Evolutionary conservation across 2,888 invertebrate species (phyloP), one percentile per base, ranked within the genome.

Genomic region (Melinaea marsaeus): DNA sequence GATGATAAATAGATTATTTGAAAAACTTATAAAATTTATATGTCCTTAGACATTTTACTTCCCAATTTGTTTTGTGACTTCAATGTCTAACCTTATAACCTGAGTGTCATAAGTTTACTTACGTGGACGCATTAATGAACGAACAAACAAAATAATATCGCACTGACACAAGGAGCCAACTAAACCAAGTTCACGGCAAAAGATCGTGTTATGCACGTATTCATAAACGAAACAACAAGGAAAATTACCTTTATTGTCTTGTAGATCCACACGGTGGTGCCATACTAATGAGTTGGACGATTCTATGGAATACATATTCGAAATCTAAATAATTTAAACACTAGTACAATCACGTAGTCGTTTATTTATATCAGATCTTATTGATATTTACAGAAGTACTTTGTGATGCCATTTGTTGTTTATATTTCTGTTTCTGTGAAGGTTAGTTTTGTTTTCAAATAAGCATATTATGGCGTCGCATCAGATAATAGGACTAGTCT

Each of bases 181-280:
- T 55, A 32, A 54, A 37, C 3, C 42, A 34, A 63, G 46, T 63
- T 63, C 59, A 64, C 47, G 60, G 45, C 55, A 32, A 55, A 32
- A 60, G 35, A 67, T 69, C 57, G 60, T 63, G 64, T 66, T 69
- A 69, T 62, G 37, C 60, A 60, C 56, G 46, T 33, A 71, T 70
- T 35, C 65, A 67, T 67, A 68, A 51, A 56, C 45, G 22, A 66
- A 64, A 45, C 57, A 69, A 69, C 60, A 66, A 75, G 77, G 76
- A 77, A 77, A 74, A 75, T 71, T 64, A 65, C 69, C 60, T 69
- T 65, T 64, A 64, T 64, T 72, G 72, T 72, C 69, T 72, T 71
- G 71, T 67, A 62, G 58, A 63, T 63, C 59, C 46, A 45, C 32
- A 62, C 67, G 65, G 60, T 57, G 33, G 60, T 55, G 59, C 58